Evolutionary conservation across 92 coral and sea anemone species (phyloP).

Genomic region (Muricea muricata): DNA sequence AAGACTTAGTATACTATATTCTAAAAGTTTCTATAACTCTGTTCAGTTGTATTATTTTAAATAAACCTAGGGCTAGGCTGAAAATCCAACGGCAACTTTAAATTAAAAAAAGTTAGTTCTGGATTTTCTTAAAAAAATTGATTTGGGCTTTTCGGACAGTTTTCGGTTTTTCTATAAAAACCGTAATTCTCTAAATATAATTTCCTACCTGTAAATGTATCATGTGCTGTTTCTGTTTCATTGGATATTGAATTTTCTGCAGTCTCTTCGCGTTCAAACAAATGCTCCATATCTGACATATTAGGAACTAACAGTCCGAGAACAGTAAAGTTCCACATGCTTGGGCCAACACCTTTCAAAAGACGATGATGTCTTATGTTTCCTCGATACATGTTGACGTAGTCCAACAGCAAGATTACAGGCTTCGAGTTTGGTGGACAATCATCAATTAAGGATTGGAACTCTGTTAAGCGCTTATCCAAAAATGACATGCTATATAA

Average conservation of each 20-base stretch:
- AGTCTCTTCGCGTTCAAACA: constrained; percentile 27
- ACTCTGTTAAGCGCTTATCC: constrained; percentile 45
- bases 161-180: not conserved
- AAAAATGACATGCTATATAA: constrained; percentile 44
- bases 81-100: too few relatives aligned
- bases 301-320: constrained; percentile 30
- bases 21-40: too few relatives aligned
- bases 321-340: constrained; percentile 40
- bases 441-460: constrained; percentile 49
- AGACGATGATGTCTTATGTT: constrained; percentile 58
- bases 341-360: constrained; percentile 36
- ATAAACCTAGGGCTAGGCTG: too few relatives aligned
- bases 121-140: too few relatives aligned
- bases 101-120: too few relatives aligned
- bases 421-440: constrained; percentile 52
- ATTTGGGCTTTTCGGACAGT: not conserved
- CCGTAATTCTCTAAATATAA: not conserved
- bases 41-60: too few relatives aligned
- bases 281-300: not conserved
- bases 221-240: not conserved
- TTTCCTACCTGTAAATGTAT: constrained; percentile 18
- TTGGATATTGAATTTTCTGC: constrained; percentile 33
- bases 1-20: too few relatives aligned
- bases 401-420: constrained; percentile 49
- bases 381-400: constrained; percentile 59